Conservation (phyloP, 2,888 invertebrate species). For the Thereva unica region DNA sequence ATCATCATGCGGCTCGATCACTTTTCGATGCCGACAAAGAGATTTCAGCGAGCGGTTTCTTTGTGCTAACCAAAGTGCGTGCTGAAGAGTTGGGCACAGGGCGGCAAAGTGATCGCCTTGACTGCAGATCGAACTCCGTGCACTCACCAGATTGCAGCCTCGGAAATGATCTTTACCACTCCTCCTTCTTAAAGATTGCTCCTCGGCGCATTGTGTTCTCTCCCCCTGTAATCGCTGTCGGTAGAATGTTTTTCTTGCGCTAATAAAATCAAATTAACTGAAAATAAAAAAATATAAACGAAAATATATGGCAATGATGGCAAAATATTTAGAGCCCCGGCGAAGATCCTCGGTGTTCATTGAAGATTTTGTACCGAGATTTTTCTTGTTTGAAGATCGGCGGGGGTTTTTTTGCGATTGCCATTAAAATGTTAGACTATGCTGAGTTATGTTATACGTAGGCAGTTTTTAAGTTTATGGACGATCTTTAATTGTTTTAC, state of each 20-base stretch:
- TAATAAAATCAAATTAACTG: slow-evolving; percentile 43
- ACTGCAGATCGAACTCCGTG: slow-evolving; percentile 26
- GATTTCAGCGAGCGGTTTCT: slow-evolving; percentile 39
- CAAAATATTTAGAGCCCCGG: slow-evolving; percentile 11
- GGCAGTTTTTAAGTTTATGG: too few species aligned
- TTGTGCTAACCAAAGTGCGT: slow-evolving; percentile 23
- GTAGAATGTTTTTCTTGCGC: slow-evolving; percentile 35
- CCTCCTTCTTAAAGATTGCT: slow-evolving; percentile 24
- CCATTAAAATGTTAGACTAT: too few species aligned
- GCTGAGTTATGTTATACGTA: too few species aligned
- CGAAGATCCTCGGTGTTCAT: slow-evolving; percentile 20
- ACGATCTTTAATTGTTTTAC: too few species aligned
- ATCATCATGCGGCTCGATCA: slow-evolving; percentile 39
- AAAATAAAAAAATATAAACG: slow-evolving; percentile 34
- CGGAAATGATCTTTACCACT: slow-evolving; percentile 40
- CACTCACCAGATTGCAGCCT: slow-evolving; percentile 33
- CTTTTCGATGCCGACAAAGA: slow-evolving; percentile 42
- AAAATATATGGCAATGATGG: slow-evolving; percentile 10
- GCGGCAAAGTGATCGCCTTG: slow-evolving; percentile 23
- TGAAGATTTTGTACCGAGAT: slow-evolving; percentile 17
- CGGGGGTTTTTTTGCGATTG: too few species aligned
- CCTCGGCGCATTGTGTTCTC: slow-evolving; percentile 18
- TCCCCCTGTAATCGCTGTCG: slow-evolving; percentile 28
- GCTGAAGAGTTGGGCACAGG: slow-evolving; percentile 1
- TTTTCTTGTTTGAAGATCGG: background rate